Evolutionary conservation across 2,113 vertebrate species (phyloP).

Genomic region (Pelecanoides urinatrix): DNA sequence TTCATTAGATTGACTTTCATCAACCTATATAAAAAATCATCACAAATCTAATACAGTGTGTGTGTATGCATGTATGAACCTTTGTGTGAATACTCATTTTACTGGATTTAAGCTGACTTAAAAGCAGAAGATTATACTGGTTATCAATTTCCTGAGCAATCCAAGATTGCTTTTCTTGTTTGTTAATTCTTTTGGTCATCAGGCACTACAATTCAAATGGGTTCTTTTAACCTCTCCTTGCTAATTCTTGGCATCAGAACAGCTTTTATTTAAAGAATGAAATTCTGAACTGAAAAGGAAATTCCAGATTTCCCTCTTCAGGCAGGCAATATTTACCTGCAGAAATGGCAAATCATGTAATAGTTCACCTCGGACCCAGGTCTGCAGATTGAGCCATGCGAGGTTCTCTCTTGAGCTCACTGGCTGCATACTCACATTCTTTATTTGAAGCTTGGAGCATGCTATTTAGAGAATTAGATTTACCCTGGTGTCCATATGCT

Average conservation of each 20-base stretch:
- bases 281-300: neutral
- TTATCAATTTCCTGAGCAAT: neutral
- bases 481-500: neutral
- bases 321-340: neutral
- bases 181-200: neutral
- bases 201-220: neutral
- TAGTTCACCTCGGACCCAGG: neutral
- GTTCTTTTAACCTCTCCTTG: neutral
- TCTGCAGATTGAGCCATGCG: neutral
- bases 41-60: neutral
- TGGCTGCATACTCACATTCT: neutral
- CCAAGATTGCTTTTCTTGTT: neutral
- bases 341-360: neutral
- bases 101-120: neutral
- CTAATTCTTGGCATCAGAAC: neutral
- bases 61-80: neutral
- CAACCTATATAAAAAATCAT: neutral
- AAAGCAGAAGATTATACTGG: neutral
- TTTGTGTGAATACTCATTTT: neutral
- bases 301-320: neutral
- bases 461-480: neutral
- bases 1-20: neutral
- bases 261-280: neutral
- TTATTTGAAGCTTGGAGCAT: neutral
- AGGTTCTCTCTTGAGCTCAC: neutral